These are phyloP conservation scores for Macaria notata DNA, from an alignment of 2,888 invertebrate genomes.

Conservation along the genomic window DNA sequence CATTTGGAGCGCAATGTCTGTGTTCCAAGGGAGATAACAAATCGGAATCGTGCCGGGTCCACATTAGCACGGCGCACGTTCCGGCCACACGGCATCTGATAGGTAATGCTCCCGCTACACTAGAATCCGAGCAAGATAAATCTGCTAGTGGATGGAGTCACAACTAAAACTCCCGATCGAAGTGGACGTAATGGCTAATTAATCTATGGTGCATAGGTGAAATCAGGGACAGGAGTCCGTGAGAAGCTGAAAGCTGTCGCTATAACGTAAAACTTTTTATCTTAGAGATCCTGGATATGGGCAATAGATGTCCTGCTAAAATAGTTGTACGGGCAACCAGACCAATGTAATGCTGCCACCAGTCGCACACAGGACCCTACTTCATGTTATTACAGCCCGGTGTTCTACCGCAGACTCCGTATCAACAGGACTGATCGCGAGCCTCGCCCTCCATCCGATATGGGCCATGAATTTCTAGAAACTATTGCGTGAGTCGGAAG, in stretches of 20 bases:
- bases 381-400: constrained; percentile 65
- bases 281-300: too few relatives aligned
- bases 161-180: too few relatives aligned
- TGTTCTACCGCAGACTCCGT: constrained; percentile 54
- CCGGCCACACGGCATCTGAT: constrained; percentile 60
- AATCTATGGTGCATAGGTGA: too few relatives aligned
- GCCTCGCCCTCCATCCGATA: constrained; percentile 48
- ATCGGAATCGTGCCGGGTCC: constrained; percentile 73
- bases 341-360: constrained; percentile 43
- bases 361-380: constrained; percentile 41
- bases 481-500: constrained; percentile 49
- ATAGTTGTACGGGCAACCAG: too few relatives aligned
- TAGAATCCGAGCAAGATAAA: too few relatives aligned
- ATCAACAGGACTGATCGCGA: constrained; percentile 57
- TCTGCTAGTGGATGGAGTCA: too few relatives aligned
- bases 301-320: too few relatives aligned
- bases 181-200: too few relatives aligned
- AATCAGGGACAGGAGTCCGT: too few relatives aligned
- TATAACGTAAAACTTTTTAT: too few relatives aligned
- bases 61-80: constrained; percentile 74
- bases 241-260: too few relatives aligned
- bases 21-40: constrained; percentile 54
- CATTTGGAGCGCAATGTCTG: constrained; percentile 33
- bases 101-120: constrained; percentile 41
- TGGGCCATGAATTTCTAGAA: constrained; percentile 32